Conservation (phyloP, 2,888 invertebrate genomes). For the Dorcus hopei region DNA sequence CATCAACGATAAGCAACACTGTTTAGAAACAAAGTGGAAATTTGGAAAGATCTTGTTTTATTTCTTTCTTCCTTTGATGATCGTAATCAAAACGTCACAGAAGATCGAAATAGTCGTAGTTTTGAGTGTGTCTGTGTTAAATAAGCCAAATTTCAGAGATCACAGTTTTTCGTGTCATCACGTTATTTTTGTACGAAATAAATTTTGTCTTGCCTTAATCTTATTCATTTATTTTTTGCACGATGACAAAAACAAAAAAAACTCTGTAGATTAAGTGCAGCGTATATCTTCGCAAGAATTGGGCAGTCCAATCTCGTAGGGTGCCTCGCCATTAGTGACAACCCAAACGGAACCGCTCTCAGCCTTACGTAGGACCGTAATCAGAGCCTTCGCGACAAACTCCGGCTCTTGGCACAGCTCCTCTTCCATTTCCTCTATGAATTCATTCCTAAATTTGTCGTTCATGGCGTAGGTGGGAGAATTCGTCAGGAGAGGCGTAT, state of each 20-base stretch:
- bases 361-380: slow-evolving; percentile 44
- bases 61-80: background rate
- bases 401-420: slow-evolving; percentile 28
- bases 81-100: too few species aligned
- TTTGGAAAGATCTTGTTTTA: background rate
- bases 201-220: too few species aligned
- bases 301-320: slow-evolving; percentile 43
- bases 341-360: slow-evolving; percentile 56
- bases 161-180: too few species aligned
- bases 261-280: background rate
- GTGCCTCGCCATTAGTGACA: slow-evolving; percentile 49
- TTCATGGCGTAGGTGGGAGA: slow-evolving; percentile 36
- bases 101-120: too few species aligned
- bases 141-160: too few species aligned
- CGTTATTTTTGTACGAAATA: too few species aligned
- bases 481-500: slow-evolving; percentile 43
- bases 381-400: slow-evolving; percentile 43
- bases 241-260: too few species aligned
- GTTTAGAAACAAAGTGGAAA: background rate
- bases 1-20: background rate
- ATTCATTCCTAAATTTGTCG: slow-evolving; percentile 36
- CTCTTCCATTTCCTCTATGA: slow-evolving; percentile 35
- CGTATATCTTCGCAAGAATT: slow-evolving; percentile 12
- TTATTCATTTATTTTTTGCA: too few species aligned
- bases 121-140: too few species aligned